These are phyloP conservation scores for Formica selysi DNA, from an alignment of 1,140 invertebrate genomes.

Conservation along the genomic window DNA sequence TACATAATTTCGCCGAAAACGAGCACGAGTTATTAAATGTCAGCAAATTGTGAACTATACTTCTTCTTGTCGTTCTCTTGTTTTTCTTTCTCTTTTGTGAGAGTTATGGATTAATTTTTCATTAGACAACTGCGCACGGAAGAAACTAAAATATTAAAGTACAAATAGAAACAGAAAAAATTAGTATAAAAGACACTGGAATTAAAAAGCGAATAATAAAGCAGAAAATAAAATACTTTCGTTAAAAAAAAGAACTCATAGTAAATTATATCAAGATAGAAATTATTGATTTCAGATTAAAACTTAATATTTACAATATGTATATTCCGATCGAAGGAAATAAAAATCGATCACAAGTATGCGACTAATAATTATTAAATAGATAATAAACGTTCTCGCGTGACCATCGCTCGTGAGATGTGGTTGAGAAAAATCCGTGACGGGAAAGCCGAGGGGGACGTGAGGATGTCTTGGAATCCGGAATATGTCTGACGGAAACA, in stretches of 20 bases:
- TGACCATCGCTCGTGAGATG: conserved; percentile 32
- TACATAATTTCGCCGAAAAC: conserved; percentile 61
- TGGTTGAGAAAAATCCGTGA: conserved; percentile 33
- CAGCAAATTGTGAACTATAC: conserved; percentile 52
- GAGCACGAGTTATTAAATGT: conserved; percentile 60
- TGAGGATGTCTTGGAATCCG: conserved; percentile 76
- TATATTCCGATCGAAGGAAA: background rate
- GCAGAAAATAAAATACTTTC: background rate
- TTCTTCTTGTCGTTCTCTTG: conserved; percentile 37
- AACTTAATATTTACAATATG: background rate
- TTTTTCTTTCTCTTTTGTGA: background rate
- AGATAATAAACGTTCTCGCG: conserved; percentile 34
- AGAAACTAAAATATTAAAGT: background rate
- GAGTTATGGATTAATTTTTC: conserved; percentile 31
- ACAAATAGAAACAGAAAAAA: background rate
- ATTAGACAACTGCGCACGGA: background rate
- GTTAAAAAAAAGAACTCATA: background rate
- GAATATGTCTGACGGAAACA: conserved; percentile 71
- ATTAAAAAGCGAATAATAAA: background rate
- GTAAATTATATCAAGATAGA: background rate
- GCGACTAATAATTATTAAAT: conserved; percentile 11
- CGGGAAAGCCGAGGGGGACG: conserved; percentile 37
- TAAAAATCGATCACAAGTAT: background rate
- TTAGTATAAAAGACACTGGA: background rate
- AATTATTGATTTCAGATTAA: background rate